Base-by-base conservation (phyloP, 2,113 vertebrate species). In the Sinocyclocheilus maitianheensis region DNA sequence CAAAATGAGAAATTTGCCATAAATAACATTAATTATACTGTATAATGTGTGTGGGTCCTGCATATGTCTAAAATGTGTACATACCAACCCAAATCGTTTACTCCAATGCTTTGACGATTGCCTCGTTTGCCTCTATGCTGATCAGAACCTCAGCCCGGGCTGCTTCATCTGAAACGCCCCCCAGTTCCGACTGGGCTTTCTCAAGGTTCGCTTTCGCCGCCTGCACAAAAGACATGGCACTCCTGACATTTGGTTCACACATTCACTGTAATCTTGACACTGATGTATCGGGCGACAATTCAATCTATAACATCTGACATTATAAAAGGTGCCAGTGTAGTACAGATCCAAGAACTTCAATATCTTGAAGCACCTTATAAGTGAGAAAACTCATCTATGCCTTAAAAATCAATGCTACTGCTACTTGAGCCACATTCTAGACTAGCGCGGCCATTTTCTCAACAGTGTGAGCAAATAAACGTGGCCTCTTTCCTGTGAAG, bases 101-200 rank as follows among this genome's bases (percentile, higher is more conserved):
- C 89, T 99, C 97, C 90, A 99, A 93, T 9, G 97, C 97, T 90
- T 99, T 99, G 46, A 99, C 94, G 5, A 99, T 95, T 26, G 97
- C 97, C 89, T 99, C 98, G 0, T 95, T 97, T 85, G 98, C 96
- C 86, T 99, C 98, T 77, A 99, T 95, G 79, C 93, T 95, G 92
- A 99, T 96, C 91, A 96, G 97, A 75, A 93, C 96, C 90, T 97
- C 98, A 1, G 96, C 97, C 88, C 94, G 94, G 0, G 93, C 88
- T 0, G 94, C 94, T 90, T 98, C 98, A 0, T 97, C 96, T 0
- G 94, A 84, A 0, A 94, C 90, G 0, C 94, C 90, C 0, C 91
- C 87, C 91, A 99, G 18, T 2, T 96, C 95, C 0, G 95, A 92
- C 87, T 97, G 93, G 0, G 98, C 97, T 88, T 97, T 97, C 93